phyloP scores from a whole-genome alignment of 2,888 invertebrate species.

The Melinaea marsaeus region DNA sequence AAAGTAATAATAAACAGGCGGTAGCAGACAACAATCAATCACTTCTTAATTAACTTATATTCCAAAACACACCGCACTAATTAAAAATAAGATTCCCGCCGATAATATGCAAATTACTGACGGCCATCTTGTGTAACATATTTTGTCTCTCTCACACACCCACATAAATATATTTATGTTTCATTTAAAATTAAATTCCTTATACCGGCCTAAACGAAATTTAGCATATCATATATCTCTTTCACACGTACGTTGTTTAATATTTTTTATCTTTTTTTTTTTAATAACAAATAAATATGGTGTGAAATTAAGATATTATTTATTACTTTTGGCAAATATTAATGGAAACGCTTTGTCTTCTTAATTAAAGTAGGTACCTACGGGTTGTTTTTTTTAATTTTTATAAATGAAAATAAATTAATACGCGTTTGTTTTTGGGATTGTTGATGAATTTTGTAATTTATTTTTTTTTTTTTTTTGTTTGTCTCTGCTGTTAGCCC shows the following conservation, averaged over 20 bases:
- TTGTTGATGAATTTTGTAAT: no score
- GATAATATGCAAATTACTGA: constrained; percentile 62
- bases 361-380: constrained; percentile 40
- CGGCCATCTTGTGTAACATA: constrained; percentile 44
- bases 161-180: constrained; percentile 11
- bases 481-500: no score
- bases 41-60: constrained; percentile 61
- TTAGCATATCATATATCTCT: constrained; percentile 41
- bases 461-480: no score
- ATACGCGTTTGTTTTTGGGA: constrained; percentile 2
- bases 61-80: constrained; percentile 58
- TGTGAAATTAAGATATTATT: constrained; percentile 42
- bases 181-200: constrained; percentile 30
- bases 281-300: constrained; percentile 52
- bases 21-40: constrained; percentile 63
- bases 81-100: constrained; percentile 60
- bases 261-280: constrained; percentile 32
- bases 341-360: constrained; percentile 42
- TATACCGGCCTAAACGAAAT: constrained; percentile 14
- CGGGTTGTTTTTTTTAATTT: constrained; percentile 32
- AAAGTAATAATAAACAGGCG: constrained; percentile 31
- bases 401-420: constrained; percentile 33
- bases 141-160: constrained; percentile 37
- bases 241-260: constrained; percentile 34
- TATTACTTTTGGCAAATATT: constrained; percentile 46